Base-by-base conservation (phyloP, 2,797 vertebrate species). In the Syngnathus rostellatus region DNA sequence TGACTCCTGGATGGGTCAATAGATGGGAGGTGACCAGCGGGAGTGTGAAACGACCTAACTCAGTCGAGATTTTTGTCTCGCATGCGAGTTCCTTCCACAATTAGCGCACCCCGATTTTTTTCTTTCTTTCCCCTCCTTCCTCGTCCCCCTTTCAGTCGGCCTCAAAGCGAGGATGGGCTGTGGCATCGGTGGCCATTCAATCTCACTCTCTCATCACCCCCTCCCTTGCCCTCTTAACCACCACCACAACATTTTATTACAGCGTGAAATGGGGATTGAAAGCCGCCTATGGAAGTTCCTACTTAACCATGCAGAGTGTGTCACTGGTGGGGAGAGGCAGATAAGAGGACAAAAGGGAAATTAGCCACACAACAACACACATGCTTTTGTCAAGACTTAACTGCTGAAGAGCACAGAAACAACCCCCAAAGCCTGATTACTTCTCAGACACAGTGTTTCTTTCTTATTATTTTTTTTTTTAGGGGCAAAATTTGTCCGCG, bases 251-350 rank as follows among this genome's bases (percentile, higher is more conserved):
- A 83, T 92, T 91, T 92, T 93, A 91, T 92, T 91, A 89, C 73
- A 80, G 88, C 89, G 87, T 94, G 92, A 94, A 94, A 94, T 92
- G 80, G 73, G 82, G 87, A 90, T 74, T 92, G 92, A 94, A 94
- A 93, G 89, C 89, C 79, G 70, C 73, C 89, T 66, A 78, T 82
- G 90, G 90, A 89, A 84, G 87, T 82, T 79, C 77, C 91, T 90
- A 80, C 88, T 92, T 90, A 91, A 80, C 88, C 88, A 89, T 92
- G 91, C 90, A 72, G 86, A 91, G 88, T 89, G 89, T 86, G 90
- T 92, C 87, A 77, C 87, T 85, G 68, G 84, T 76, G 78, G 85
- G 77, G 66, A 81, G 82, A 81, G 82, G 77, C 77, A 79, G 77
- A 81, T 86, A 85, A 88, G 81, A 81, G 81, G 82, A 90, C 88